These are phyloP conservation scores for Tichodroma muraria DNA, from an alignment of 2,113 vertebrate species.

Conservation along the genomic window DNA sequence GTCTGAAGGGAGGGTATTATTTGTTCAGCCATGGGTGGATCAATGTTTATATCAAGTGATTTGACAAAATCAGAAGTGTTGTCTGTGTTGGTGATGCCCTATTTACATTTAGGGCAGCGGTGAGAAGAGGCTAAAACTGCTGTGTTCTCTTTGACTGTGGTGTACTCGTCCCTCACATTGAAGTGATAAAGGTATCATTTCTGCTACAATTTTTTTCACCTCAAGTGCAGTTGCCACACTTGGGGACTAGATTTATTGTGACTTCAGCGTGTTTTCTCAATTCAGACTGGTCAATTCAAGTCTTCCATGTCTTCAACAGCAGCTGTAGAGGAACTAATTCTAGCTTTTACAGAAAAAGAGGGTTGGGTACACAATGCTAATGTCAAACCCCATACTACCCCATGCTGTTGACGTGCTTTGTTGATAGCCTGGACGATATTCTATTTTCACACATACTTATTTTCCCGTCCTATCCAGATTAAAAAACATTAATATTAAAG, in stretches of 20 bases:
- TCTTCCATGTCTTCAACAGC: neutral
- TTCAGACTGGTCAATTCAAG: neutral
- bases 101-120: neutral
- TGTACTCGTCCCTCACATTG: neutral
- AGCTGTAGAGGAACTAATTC: neutral
- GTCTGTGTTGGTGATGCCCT: neutral
- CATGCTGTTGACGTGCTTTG: neutral
- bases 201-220: neutral
- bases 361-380: neutral
- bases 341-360: neutral
- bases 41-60: conserved; percentile 54
- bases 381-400: neutral
- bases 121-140: neutral
- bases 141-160: neutral
- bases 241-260: neutral
- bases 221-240: neutral
- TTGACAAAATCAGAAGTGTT: neutral
- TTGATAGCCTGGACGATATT: neutral
- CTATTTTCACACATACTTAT: neutral
- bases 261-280: neutral
- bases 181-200: neutral
- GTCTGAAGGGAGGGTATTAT: neutral
- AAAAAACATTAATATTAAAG: neutral
- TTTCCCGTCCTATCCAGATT: neutral
- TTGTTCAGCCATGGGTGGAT: conserved; percentile 30